Base-by-base conservation (phyloP, 2,888 invertebrate genomes). In the Danaus chrysippus region DNA sequence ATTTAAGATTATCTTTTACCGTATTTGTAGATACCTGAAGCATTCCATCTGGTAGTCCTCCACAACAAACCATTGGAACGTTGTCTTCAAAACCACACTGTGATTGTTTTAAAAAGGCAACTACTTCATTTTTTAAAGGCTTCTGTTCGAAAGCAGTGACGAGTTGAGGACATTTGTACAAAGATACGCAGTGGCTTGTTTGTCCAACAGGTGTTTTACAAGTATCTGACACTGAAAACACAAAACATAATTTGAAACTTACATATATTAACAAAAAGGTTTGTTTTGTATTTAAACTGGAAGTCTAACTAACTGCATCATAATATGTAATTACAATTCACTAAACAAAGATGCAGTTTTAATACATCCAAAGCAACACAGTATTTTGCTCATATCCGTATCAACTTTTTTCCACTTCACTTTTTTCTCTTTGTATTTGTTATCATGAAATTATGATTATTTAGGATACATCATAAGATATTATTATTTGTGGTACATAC, bases 31-130 rank as follows among this genome's bases (percentile, higher is more conserved):
- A 41, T 10, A 63, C 9, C 6, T 46, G 54, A 3, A 57, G 41
- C 54, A 59, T 59, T 2, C 70, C 63, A 10, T 70, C 23, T 1
- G 86, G 83, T 17, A 87, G 46, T 0, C 85, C 83, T 0, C 90
- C 90, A 64, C 93, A 93, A 75, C 93, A 93, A 0, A 93, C 93
- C 19, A 75, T 82, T 0, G 93, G 93, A 0, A 74, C 72, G 17
- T 80, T 78, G 0, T 86, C 91, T 0, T 84, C 78, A 68, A 92
- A 92, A 0, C 93, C 93, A 68, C 93, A 93, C 64, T 92, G 92
- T 0, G 93, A 92, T 63, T 82, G 76, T 54, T 86, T 82, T 23
- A 93, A 75, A 69, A 88, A 92, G 12, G 72, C 81, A 2, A 84
- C 73, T 0, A 89, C 72, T 1, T 75, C 68, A 9, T 70, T 75